Percentiles rank a stretch among this genome's conserved stretches.
Conservation (phyloP, 2,113 vertebrate genomes). For the Rhynchomys soricoides region DNA sequence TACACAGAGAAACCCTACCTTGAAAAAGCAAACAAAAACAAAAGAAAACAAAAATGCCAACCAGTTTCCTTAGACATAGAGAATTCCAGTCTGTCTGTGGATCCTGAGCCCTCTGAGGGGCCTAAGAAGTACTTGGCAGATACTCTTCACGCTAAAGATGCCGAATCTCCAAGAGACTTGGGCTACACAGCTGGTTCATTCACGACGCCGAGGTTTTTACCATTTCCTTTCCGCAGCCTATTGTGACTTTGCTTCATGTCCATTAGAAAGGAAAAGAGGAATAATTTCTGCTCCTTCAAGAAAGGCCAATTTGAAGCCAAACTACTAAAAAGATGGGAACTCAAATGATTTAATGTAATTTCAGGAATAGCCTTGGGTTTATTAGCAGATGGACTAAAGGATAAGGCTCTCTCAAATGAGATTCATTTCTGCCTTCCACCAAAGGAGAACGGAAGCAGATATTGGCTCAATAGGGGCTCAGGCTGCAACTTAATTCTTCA, state of each 20-base stretch:
- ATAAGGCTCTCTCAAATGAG: constrained; percentile 48
- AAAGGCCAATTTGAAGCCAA: constrained; percentile 52
- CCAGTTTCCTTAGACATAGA: constrained; percentile 21
- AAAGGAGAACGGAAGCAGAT: constrained; percentile 68
- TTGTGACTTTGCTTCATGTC: constrained; percentile 47
- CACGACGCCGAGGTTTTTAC: neutral
- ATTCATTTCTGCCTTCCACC: constrained; percentile 65
- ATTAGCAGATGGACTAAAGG: constrained; percentile 49
- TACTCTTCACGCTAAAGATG: neutral
- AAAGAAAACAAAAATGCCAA: neutral
- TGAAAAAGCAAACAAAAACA: neutral
- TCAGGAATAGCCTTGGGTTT: constrained; percentile 61
- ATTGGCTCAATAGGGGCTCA: constrained; percentile 34
- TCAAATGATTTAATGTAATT: constrained; percentile 67
- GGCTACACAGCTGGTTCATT: neutral
- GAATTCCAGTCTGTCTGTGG: neutral
- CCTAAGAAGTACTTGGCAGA: constrained; percentile 9
- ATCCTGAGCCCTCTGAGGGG: constrained; percentile 19
- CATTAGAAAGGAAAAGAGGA: constrained; percentile 25
- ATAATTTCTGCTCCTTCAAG: constrained; percentile 58
- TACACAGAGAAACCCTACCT: neutral
- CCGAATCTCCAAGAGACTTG: neutral
- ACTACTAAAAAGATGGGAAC: constrained; percentile 48
- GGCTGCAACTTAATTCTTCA: constrained; percentile 73
- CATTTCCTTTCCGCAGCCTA: neutral